phyloP scores from a whole-genome alignment of 1,140 invertebrate genomes.

The Plectrocnemia conspersa region DNA sequence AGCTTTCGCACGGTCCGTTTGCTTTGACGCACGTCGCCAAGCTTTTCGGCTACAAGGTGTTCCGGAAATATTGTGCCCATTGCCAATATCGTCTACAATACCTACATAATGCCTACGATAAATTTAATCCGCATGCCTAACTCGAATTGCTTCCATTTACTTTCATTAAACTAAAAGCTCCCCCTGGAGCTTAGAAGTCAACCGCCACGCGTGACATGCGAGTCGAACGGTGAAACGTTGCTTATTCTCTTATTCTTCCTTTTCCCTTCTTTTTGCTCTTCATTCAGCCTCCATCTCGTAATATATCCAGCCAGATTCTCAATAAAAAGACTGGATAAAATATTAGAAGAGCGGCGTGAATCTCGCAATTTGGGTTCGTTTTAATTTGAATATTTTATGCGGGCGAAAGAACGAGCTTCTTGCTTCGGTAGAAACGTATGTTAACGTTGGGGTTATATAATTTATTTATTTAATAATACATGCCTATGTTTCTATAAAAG shows the following conservation, averaged over 20 bases:
- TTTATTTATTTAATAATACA: no score
- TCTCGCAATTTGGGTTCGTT: background rate
- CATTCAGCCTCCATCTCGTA: no score
- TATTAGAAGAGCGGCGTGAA: background rate
- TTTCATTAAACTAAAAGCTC: slow-evolving; percentile 34
- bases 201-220: background rate
- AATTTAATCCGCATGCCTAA: slow-evolving; percentile 32
- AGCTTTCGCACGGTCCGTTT: no score
- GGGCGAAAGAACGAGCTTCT: background rate
- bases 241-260: background rate
- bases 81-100: slow-evolving; percentile 20
- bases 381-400: background rate
- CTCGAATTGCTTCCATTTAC: slow-evolving; percentile 33
- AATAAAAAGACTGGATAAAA: background rate
- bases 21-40: no score
- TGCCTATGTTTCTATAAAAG: no score
- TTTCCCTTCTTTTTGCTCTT: background rate
- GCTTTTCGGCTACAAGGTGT: no score
- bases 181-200: background rate
- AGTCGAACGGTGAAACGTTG: background rate
- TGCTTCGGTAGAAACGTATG: background rate
- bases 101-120: slow-evolving; percentile 30
- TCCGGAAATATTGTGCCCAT: no score
- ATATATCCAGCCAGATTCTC: no score
- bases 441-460: no score